A percentile compares a stretch with the other conserved stretches of the same genome.
phyloP scores from a whole-genome alignment of 2,113 vertebrate species.

The Scomber scombrus region DNA sequence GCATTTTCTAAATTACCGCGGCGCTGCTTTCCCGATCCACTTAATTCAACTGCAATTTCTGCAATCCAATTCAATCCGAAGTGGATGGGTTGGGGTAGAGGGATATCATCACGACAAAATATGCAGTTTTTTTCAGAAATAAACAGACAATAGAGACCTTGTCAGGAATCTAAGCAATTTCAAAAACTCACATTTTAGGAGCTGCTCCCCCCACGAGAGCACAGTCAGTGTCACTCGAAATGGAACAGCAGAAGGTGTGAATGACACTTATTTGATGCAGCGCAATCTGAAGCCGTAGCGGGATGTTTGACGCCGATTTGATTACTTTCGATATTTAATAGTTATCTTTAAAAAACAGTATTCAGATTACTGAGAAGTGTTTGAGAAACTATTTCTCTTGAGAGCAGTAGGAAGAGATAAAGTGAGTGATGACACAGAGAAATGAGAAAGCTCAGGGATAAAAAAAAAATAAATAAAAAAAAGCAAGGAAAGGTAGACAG shows the following conservation, averaged over 20 bases:
- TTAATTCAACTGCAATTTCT: slow-evolving; percentile 58
- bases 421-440: slow-evolving; percentile 33
- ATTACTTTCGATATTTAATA: not conserved
- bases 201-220: not conserved
- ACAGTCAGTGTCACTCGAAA: slow-evolving; percentile 8
- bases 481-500: not conserved
- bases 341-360: not conserved
- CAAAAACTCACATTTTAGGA: slow-evolving; percentile 29
- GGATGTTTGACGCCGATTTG: not conserved
- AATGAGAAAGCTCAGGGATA: slow-evolving; percentile 3
- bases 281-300: not conserved
- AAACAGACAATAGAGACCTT: slow-evolving; percentile 36
- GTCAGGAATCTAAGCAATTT: slow-evolving; percentile 35
- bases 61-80: slow-evolving; percentile 45
- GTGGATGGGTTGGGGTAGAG: slow-evolving; percentile 1
- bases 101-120: not conserved
- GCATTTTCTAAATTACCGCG: slow-evolving; percentile 47
- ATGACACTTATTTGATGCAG: slow-evolving; percentile 2
- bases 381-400: slow-evolving; percentile 5
- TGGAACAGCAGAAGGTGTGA: not conserved
- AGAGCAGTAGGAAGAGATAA: not conserved
- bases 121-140: slow-evolving; percentile 44
- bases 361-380: not conserved
- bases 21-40: slow-evolving; percentile 32
- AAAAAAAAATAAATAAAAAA: too few relatives aligned